These are phyloP conservation scores for Neodontobutis hainanensis DNA, from an alignment of 2,113 vertebrate species.

Conservation along the genomic window DNA sequence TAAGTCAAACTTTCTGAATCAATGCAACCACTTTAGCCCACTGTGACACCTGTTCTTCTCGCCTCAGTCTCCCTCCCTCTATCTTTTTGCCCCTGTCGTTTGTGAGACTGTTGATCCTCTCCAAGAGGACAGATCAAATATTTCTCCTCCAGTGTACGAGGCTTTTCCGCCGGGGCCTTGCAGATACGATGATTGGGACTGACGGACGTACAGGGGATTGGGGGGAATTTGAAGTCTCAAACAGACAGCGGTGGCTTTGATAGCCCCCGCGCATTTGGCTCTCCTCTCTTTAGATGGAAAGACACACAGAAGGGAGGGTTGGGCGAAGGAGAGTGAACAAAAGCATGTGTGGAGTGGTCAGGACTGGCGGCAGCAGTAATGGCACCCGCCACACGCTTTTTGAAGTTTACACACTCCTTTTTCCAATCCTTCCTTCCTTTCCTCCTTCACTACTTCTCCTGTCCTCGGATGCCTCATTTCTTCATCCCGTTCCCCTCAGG, in stretches of 20 bases:
- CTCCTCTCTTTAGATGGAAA: constrained; percentile 73
- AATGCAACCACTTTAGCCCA: neutral
- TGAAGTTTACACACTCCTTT: constrained; percentile 71
- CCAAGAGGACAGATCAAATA: constrained; percentile 84
- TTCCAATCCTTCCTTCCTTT: constrained; percentile 20
- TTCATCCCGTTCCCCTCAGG: constrained; percentile 32
- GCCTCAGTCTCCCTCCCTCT: constrained; percentile 26
- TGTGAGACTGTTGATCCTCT: constrained; percentile 79
- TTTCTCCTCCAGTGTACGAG: constrained; percentile 76
- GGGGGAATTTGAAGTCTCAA: constrained; percentile 80
- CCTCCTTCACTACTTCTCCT: constrained; percentile 28
- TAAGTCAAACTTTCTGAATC: neutral
- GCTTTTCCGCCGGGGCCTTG: constrained; percentile 70
- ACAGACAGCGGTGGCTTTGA: constrained; percentile 81
- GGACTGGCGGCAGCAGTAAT: constrained; percentile 69
- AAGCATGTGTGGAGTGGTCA: constrained; percentile 79
- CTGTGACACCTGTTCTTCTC: constrained; percentile 6
- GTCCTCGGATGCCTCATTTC: constrained; percentile 37
- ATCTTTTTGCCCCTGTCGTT: constrained; percentile 45
- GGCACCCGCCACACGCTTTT: constrained; percentile 76
- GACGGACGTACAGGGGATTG: constrained; percentile 73
- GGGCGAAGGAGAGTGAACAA: constrained; percentile 67
- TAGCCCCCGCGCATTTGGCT: constrained; percentile 55
- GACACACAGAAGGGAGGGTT: constrained; percentile 64
- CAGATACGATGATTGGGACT: constrained; percentile 80